A percentile compares a stretch with the other conserved stretches of the same genome.
phyloP scores from a whole-genome alignment of 1,140 invertebrate genomes.

The Scylla paramamosain region DNA sequence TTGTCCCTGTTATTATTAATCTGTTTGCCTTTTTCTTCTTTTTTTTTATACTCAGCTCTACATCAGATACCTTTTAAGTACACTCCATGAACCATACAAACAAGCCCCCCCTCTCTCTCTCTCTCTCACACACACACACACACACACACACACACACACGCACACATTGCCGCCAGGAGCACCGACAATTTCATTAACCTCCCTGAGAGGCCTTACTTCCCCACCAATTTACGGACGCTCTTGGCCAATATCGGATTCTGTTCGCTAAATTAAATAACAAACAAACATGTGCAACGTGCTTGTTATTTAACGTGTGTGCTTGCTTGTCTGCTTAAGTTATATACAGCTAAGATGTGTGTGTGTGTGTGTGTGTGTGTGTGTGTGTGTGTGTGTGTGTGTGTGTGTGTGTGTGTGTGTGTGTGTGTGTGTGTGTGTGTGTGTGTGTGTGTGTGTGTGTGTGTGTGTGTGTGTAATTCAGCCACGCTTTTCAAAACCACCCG shows the following conservation, averaged over 20 bases:
- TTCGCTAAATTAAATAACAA: conserved; percentile 1
- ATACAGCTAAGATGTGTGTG: neutral
- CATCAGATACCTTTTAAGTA: neutral
- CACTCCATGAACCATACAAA: no score
- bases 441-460: no score
- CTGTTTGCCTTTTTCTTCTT: neutral
- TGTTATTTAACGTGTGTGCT: neutral
- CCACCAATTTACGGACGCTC: neutral
- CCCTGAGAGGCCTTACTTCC: conserved; percentile 17
- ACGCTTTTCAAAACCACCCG: no score
- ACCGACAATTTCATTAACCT: conserved; percentile 23
- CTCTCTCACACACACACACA: no score
- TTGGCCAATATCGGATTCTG: neutral
- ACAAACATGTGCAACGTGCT: neutral
- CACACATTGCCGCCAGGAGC: neutral
- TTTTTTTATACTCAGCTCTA: neutral
- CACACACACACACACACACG: neutral
- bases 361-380: neutral
- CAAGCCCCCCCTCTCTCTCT: no score
- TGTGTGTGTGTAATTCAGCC: no score
- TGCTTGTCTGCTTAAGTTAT: neutral
- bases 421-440: no score
- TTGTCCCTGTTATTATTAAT: neutral
- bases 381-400: neutral
- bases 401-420: no score